These are phyloP conservation scores for Poeciliopsis paucimaculata DNA, from an alignment of 2,797 vertebrate genomes.

Conservation along the genomic window DNA sequence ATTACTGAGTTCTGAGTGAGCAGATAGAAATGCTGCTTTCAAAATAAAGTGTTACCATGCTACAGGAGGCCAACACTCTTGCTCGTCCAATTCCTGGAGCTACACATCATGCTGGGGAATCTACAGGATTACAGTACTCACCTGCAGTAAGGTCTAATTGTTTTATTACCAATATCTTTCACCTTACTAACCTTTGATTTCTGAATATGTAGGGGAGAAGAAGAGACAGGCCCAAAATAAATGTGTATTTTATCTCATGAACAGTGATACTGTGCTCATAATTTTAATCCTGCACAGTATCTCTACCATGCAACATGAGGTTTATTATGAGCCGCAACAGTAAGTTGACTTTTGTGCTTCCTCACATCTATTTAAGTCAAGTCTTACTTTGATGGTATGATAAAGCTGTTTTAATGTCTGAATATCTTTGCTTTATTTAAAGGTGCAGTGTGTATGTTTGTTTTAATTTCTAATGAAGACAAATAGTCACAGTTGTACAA, in stretches of 20 bases:
- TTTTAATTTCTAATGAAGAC: not conserved
- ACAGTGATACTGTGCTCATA: conserved; percentile 48
- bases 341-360: conserved; percentile 35
- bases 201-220: conserved; percentile 86
- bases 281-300: conserved; percentile 32
- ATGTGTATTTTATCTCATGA: conserved; percentile 70
- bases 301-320: conserved; percentile 37
- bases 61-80: conserved; percentile 86
- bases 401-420: not conserved
- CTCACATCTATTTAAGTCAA: not conserved
- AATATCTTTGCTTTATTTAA: not conserved
- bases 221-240: conserved; percentile 86
- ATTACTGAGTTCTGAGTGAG: conserved; percentile 65
- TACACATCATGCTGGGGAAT: conserved; percentile 82
- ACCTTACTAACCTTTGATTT: conserved; percentile 87
- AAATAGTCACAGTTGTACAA: not conserved
- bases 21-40: conserved; percentile 79
- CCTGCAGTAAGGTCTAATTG: conserved; percentile 82
- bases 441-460: not conserved
- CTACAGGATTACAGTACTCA: conserved; percentile 84
- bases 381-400: not conserved
- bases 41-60: conserved; percentile 86
- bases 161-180: conserved; percentile 80
- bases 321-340: conserved; percentile 36
- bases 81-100: conserved; percentile 75